These are phyloP conservation scores for Apodemia zela DNA, from an alignment of 2,888 invertebrate genomes.

Conservation along the genomic window DNA sequence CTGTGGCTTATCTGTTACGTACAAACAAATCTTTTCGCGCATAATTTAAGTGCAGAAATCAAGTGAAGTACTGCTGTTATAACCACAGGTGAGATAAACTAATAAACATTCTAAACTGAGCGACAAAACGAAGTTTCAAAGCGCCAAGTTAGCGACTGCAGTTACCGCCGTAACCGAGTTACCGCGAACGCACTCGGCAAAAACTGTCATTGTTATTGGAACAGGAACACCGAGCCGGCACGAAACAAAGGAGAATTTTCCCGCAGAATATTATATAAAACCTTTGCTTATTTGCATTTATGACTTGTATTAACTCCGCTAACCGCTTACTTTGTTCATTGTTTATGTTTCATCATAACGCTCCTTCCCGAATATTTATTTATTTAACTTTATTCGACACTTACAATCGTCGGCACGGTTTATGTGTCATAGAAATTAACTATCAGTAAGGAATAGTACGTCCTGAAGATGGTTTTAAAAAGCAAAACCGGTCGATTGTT, in stretches of 20 bases:
- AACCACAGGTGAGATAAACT: conserved; percentile 1
- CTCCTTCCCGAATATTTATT: too few relatives aligned
- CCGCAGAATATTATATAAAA: conserved; percentile 32
- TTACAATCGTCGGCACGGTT: too few relatives aligned
- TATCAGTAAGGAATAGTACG: too few relatives aligned
- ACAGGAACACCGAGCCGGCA: conserved; percentile 34
- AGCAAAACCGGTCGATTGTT: too few relatives aligned
- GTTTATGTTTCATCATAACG: conserved; percentile 23
- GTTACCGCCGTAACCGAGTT: conserved; percentile 10
- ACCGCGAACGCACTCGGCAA: conserved; percentile 19
- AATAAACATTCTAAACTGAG: conserved; percentile 2
- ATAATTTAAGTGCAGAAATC: background rate
- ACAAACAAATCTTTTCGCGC: too few relatives aligned
- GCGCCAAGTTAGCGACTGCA: conserved; percentile 1
- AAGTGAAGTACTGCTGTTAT: background rate
- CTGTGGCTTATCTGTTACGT: too few relatives aligned
- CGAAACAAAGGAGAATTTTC: conserved; percentile 47
- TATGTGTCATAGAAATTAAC: too few relatives aligned
- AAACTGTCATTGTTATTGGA: conserved; percentile 25
- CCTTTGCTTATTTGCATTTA: conserved; percentile 51
- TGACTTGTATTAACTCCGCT: conserved; percentile 27
- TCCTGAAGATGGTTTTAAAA: too few relatives aligned
- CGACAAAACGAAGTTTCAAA: conserved; percentile 7
- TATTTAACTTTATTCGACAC: too few relatives aligned
- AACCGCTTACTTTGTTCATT: conserved; percentile 23